Conservation (phyloP, 2,888 invertebrate species). For the Caenorhabditis wallacei region DNA sequence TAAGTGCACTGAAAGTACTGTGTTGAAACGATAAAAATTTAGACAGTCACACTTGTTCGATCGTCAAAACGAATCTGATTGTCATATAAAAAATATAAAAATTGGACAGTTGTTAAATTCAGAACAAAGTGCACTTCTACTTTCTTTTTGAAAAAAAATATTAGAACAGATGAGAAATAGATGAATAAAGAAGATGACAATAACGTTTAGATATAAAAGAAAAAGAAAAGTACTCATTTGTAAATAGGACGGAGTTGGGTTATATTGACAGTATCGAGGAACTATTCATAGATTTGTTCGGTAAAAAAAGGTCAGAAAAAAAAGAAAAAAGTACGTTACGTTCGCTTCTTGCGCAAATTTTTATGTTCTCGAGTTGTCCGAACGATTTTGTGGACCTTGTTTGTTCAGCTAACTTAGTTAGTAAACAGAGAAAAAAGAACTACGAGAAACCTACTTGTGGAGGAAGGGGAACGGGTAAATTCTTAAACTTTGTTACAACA, state of each 20-base stretch:
- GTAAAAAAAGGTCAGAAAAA: conserved; percentile 12
- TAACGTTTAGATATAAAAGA: not conserved
- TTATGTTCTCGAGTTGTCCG: conserved; percentile 59
- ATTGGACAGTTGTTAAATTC: not conserved
- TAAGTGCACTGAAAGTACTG: conserved; percentile 56
- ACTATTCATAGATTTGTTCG: conserved; percentile 39
- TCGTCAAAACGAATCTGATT: conserved; percentile 8
- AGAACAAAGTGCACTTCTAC: conserved; percentile 32
- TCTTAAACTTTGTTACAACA: not conserved
- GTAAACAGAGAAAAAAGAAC: conserved; percentile 26
- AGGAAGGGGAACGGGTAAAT: conserved; percentile 1
- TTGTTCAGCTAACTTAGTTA: conserved; percentile 54
- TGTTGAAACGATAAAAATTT: conserved; percentile 43
- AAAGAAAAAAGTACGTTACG: conserved; percentile 24
- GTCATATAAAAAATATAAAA: conserved; percentile 10
- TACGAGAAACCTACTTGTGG: not conserved
- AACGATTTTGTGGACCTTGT: conserved; percentile 49
- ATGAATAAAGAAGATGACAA: not conserved
- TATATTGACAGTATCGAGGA: conserved; percentile 38
- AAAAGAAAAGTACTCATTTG: conserved; percentile 16
- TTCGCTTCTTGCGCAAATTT: conserved; percentile 32
- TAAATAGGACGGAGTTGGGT: conserved; percentile 24
- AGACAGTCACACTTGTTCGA: conserved; percentile 33
- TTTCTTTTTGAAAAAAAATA: not conserved
- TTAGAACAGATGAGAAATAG: conserved; percentile 1